These are phyloP conservation scores for Merops nubicus DNA, from an alignment of 2,113 vertebrate genomes.

Conservation along the genomic window DNA sequence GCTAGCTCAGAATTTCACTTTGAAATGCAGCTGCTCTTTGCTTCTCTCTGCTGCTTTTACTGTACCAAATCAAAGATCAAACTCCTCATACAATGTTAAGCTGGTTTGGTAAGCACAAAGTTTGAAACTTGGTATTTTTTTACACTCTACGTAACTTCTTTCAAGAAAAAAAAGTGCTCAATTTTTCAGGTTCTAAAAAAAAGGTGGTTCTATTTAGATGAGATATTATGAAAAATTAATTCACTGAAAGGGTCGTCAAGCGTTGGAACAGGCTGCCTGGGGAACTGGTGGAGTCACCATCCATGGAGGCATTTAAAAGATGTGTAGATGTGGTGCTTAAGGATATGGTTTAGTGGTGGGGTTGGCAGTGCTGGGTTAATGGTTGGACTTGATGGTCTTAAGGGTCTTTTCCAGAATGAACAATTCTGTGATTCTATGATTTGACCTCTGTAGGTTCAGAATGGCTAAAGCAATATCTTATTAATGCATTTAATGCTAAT, in stretches of 20 bases:
- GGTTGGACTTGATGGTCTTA: background rate
- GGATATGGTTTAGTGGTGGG: background rate
- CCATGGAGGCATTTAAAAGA: background rate
- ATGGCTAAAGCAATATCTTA: background rate
- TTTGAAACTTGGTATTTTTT: background rate
- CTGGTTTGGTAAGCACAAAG: background rate
- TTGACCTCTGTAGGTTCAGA: background rate
- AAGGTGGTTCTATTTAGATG: background rate
- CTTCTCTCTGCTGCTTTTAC: constrained; percentile 11
- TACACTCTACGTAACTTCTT: background rate
- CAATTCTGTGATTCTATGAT: background rate
- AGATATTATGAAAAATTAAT: background rate
- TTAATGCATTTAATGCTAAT: background rate
- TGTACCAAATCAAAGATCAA: background rate
- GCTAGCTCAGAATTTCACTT: background rate
- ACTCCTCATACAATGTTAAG: background rate
- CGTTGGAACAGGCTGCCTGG: background rate
- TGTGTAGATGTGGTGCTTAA: background rate
- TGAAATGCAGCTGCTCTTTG: constrained; percentile 17
- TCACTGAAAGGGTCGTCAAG: background rate
- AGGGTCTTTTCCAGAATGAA: background rate
- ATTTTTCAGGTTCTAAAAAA: background rate
- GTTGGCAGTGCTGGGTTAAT: background rate
- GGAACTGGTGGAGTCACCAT: background rate
- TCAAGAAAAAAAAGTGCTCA: background rate